Evolutionary conservation across 2,888 invertebrate genomes (phyloP).

Genomic region (Stomorhina lunata): DNA sequence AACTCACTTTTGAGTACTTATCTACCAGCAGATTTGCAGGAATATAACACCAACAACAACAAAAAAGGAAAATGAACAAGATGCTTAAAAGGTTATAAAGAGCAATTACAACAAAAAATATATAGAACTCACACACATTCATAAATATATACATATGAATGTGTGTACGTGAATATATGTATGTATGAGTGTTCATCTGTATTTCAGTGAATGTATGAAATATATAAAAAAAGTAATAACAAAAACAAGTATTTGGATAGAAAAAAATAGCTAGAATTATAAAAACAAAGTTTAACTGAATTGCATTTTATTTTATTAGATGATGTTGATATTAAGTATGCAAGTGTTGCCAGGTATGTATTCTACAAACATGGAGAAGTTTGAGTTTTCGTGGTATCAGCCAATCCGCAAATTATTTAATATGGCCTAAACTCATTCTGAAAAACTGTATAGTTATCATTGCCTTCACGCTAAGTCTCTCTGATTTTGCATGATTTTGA

Average conservation of each 20-base stretch:
- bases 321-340: background rate
- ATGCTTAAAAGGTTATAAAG: conserved; percentile 41
- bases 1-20: conserved; percentile 14
- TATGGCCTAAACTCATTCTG: no score
- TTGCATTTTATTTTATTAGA: conserved; percentile 26
- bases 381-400: no score
- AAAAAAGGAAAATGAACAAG: conserved; percentile 23
- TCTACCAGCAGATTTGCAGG: conserved; percentile 31
- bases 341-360: background rate
- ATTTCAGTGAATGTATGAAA: no score
- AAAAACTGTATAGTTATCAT: no score
- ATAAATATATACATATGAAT: conserved; percentile 22
- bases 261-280: conserved; percentile 26
- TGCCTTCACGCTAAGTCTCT: no score
- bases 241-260: conserved; percentile 62
- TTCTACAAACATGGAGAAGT: no score
- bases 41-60: no score
- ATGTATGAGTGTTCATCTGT: background rate
- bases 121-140: conserved; percentile 1
- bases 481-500: no score
- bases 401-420: no score
- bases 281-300: conserved; percentile 62
- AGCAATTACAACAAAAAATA: conserved; percentile 48
- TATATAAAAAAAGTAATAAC: conserved; percentile 64
- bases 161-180: background rate